Base-by-base conservation (phyloP, 2,113 vertebrate species). In the Phylloscopus whistleri region DNA sequence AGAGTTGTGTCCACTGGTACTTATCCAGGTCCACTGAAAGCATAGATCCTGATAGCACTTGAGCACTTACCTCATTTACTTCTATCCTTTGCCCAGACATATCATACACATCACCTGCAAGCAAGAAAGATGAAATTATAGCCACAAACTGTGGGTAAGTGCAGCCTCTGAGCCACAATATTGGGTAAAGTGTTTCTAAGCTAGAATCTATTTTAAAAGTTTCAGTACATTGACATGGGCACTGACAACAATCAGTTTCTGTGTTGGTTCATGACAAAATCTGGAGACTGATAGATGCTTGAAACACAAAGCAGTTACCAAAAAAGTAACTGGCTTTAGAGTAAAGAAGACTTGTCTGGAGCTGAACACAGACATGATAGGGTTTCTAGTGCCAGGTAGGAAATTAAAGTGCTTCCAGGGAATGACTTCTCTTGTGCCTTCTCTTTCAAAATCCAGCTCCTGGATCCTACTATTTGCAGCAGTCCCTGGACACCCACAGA, bases 51-150 rank as follows among this genome's bases (percentile, higher is more conserved):
- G 16, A 8, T 7, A 22, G 68, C 7, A 17, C n/a, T 81, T 37
- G 30, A 46, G 53, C 60, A 95, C 98, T 97, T 86, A 99, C 99
- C 98, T 99, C 98, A 24, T 97, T 98, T 79, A 98, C 95, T 92
- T 99, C 98, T 19, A 98, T 76, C 37, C 96, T 97, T 53, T 98
- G 94, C 72, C 98, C 98, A n/a, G 97, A 60, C 43, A 96, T 89
- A 73, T 99, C 98, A 64, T 95, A 96, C 77, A 98, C 87, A 37
- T 98, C 97, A 39, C 99, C 99, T 99, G 85, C 76, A 93, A 94
- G 53, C 51, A 75, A 95, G 59, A 96, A 93, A 94, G 75, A 68
- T 8, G 6, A 63, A 10, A 56, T 85, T 84, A 87, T 67, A 76
- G 37, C 16, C 67, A 51, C 27, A 63, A 73, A 41, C 17, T 72